phyloP scores from a whole-genome alignment of 2,113 vertebrate genomes.

The Pangasianodon gigas region DNA sequence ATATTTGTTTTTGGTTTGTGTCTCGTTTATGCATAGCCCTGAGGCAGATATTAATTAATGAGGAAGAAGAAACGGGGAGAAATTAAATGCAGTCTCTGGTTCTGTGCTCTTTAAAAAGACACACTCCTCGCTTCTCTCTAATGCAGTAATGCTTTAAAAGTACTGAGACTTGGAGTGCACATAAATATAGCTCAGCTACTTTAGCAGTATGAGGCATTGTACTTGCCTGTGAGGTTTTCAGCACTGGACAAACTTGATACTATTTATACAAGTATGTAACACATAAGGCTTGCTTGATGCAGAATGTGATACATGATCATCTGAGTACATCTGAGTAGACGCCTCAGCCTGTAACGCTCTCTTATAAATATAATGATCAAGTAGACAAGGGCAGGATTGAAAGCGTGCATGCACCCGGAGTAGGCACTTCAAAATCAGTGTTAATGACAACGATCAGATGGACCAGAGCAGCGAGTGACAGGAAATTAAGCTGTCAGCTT shows the following conservation, averaged over 20 bases:
- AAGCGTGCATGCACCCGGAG: background rate
- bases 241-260: background rate
- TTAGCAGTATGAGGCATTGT: background rate
- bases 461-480: conserved; percentile 10
- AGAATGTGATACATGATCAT: background rate
- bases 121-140: background rate
- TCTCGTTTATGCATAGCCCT: conserved; percentile 47
- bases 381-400: background rate
- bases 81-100: conserved; percentile 31
- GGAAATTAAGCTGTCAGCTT: conserved; percentile 52
- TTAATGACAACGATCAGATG: conserved; percentile 18
- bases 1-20: conserved; percentile 25
- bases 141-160: conserved; percentile 5
- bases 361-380: background rate
- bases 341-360: background rate
- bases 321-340: background rate
- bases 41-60: conserved; percentile 57
- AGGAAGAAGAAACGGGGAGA: conserved; percentile 18
- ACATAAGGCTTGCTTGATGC: background rate
- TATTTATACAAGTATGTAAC: background rate
- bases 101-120: conserved; percentile 22
- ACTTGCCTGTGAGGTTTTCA: background rate
- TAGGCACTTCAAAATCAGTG: conserved; percentile 29
- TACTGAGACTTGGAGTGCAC: background rate
- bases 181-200: background rate